These are phyloP conservation scores for Drosophila macrospina DNA, from an alignment of 2,888 invertebrate species.

Conservation along the genomic window DNA sequence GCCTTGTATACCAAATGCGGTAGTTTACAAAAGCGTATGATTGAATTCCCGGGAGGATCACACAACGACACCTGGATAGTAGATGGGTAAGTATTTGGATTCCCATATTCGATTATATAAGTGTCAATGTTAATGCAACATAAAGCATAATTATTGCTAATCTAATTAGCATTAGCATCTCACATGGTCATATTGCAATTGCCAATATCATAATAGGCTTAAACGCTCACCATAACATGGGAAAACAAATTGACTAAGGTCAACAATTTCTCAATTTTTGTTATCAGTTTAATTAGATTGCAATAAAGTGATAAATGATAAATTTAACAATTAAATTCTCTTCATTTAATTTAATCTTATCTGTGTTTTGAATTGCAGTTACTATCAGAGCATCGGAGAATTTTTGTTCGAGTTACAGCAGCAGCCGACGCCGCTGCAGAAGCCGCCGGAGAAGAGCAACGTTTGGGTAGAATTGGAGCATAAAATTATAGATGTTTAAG, in stretches of 20 bases:
- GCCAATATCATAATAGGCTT: conserved; percentile 1
- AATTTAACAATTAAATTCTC: too few relatives aligned
- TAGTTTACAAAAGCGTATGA: conserved; percentile 91
- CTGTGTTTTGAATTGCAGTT: conserved; percentile 68
- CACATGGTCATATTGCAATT: background rate
- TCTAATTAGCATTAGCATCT: background rate
- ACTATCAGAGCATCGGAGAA: conserved; percentile 83
- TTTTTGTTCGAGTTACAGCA: conserved; percentile 83
- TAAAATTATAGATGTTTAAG: conserved; percentile 75
- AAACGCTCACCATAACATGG: background rate
- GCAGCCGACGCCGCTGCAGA: conserved; percentile 82
- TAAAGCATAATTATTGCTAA: conserved; percentile 15
- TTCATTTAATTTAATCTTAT: background rate
- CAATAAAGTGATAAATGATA: background rate
- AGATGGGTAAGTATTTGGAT: conserved; percentile 88
- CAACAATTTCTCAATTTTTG: background rate
- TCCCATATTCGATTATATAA: background rate
- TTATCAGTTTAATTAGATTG: background rate
- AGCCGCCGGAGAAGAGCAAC: conserved; percentile 84
- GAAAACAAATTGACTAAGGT: background rate
- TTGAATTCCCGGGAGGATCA: conserved; percentile 92
- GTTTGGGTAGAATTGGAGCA: conserved; percentile 83
- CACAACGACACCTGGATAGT: conserved; percentile 98
- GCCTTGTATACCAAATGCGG: conserved; percentile 91
- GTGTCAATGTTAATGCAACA: background rate